These are phyloP conservation scores for Pangasius macronema DNA, from an alignment of 2,797 vertebrate genomes.

Conservation along the genomic window DNA sequence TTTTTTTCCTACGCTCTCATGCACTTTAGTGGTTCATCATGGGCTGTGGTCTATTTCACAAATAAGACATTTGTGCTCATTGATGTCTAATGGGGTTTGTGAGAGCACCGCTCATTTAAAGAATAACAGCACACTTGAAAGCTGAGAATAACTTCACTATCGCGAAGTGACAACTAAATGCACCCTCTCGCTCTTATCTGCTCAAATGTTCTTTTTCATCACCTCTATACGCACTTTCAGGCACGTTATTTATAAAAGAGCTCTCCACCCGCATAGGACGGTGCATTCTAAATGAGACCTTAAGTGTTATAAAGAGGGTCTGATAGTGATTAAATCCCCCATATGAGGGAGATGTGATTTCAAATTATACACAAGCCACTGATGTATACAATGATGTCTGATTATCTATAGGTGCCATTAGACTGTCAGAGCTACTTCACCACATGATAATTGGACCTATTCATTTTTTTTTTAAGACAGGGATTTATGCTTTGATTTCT, in stretches of 20 bases:
- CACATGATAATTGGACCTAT: background rate
- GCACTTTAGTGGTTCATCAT: background rate
- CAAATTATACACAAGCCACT: slow-evolving; percentile 2
- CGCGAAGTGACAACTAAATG: background rate
- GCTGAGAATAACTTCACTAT: slow-evolving; percentile 4
- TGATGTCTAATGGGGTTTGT: background rate
- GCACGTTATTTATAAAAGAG: background rate
- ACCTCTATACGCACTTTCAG: background rate
- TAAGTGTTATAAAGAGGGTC: background rate
- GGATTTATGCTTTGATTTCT: background rate
- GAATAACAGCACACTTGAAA: slow-evolving; percentile 4
- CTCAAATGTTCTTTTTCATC: slow-evolving; percentile 13
- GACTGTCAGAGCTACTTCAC: background rate
- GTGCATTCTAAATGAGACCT: background rate
- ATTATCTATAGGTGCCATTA: background rate
- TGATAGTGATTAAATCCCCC: background rate
- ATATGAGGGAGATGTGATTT: background rate
- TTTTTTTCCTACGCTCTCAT: background rate
- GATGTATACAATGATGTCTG: background rate
- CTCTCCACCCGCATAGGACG: slow-evolving; percentile 27
- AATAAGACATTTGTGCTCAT: background rate
- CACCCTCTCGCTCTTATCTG: background rate
- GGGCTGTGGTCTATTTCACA: background rate
- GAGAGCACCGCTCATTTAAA: slow-evolving; percentile 25
- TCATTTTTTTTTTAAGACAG: background rate